These are phyloP conservation scores for Xenopus laevis DNA, from an alignment of 2,113 vertebrate genomes.

Conservation along the genomic window DNA sequence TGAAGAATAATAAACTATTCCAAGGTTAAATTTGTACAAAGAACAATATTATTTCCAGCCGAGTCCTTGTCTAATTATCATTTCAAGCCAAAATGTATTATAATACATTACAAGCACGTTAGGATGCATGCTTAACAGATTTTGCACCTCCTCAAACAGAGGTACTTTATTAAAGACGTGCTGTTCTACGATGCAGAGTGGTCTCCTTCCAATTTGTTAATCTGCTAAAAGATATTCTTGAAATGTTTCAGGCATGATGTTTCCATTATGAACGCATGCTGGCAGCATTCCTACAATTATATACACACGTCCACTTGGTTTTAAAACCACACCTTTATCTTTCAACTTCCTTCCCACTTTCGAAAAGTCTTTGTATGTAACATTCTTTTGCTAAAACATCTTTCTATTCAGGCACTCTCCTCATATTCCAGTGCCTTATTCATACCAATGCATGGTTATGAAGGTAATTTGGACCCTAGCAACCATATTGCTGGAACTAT, in stretches of 20 bases:
- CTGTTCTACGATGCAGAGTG: not conserved
- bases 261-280: slow-evolving; percentile 37
- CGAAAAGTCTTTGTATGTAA: no score
- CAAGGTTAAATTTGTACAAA: not conserved
- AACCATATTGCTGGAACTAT: no score
- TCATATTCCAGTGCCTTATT: no score
- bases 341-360: no score
- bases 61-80: not conserved
- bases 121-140: not conserved
- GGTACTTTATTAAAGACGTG: slow-evolving; percentile 27
- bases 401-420: no score
- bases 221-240: not conserved
- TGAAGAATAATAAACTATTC: not conserved
- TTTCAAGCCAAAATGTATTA: not conserved
- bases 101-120: not conserved
- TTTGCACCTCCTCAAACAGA: not conserved
- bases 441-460: no score
- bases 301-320: not conserved
- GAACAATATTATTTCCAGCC: not conserved
- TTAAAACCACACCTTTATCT: no score
- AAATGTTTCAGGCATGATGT: slow-evolving; percentile 25
- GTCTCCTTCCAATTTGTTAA: slow-evolving; percentile 13
- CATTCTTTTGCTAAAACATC: no score
- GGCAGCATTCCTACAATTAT: slow-evolving; percentile 7
- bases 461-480: no score